Conservation (phyloP, 2,797 vertebrate genomes). For the Pangasius larnaudii region DNA sequence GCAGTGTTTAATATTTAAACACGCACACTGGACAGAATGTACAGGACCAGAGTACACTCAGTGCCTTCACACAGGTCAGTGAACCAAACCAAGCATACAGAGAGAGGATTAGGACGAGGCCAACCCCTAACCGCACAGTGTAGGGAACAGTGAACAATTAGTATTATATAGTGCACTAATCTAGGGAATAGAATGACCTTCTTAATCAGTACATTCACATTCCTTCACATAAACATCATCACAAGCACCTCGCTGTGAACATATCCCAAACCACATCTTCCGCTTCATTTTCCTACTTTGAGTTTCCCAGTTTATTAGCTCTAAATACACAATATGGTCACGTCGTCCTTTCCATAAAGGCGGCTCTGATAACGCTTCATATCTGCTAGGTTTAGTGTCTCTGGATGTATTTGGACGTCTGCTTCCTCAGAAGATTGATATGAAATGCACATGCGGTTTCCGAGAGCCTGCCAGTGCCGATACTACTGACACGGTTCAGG, state of each 20-base stretch:
- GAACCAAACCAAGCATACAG: not conserved
- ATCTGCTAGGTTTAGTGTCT: not conserved
- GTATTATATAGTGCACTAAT: not conserved
- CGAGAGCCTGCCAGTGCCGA: not conserved
- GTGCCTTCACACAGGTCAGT: not conserved
- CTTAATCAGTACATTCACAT: not conserved
- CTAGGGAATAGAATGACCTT: not conserved
- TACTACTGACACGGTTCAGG: not conserved
- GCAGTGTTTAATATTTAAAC: conserved; percentile 23
- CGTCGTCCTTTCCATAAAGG: not conserved
- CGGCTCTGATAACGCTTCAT: not conserved
- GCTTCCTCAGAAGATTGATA: not conserved
- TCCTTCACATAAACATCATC: not conserved
- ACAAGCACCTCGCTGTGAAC: not conserved
- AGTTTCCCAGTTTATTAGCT: not conserved
- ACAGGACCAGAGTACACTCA: not conserved
- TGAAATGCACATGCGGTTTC: not conserved
- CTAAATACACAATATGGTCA: not conserved
- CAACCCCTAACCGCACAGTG: not conserved
- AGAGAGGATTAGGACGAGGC: not conserved
- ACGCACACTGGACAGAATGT: conserved; percentile 17
- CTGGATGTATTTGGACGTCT: not conserved
- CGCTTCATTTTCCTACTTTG: not conserved
- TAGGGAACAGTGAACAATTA: not conserved
- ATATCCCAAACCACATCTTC: not conserved